Percentiles rank a stretch among this genome's conserved stretches.
Evolutionary conservation across 2,113 vertebrate species (phyloP).

Genomic region (Pteruthius melanotis): DNA sequence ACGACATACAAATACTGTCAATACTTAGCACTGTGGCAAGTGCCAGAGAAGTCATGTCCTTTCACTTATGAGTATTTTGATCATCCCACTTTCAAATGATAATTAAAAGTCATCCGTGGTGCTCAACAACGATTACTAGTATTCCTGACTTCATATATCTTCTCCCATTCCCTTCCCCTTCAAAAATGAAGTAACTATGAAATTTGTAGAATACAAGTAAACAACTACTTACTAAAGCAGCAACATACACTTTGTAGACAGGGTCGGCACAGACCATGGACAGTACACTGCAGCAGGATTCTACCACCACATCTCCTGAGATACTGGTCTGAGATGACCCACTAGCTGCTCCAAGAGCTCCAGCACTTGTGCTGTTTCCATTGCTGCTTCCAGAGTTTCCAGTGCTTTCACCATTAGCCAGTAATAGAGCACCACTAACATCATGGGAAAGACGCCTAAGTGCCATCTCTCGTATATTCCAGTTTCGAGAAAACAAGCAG

Average conservation of each 20-base stretch:
- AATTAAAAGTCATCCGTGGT: not conserved
- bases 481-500: slow-evolving; percentile 92
- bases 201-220: not conserved
- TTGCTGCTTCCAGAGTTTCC: slow-evolving; percentile 72
- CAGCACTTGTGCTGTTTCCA: slow-evolving; percentile 55
- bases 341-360: slow-evolving; percentile 61
- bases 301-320: slow-evolving; percentile 85
- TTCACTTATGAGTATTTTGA: not conserved
- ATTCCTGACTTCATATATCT: not conserved
- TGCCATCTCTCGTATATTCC: slow-evolving; percentile 91
- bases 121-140: not conserved
- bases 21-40: not conserved
- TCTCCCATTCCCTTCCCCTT: not conserved
- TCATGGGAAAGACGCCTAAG: slow-evolving; percentile 88
- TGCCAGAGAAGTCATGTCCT: not conserved
- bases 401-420: slow-evolving; percentile 88
- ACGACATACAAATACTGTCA: not conserved
- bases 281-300: slow-evolving; percentile 86
- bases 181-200: not conserved
- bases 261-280: slow-evolving; percentile 90
- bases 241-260: slow-evolving; percentile 93
- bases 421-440: slow-evolving; percentile 85
- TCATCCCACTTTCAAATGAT: not conserved
- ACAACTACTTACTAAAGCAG: slow-evolving; percentile 85
- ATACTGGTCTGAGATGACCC: slow-evolving; percentile 72